Percentiles rank a stretch among this genome's conserved stretches.
phyloP scores from a whole-genome alignment of 2,113 vertebrate species.

The Gasterosteus nipponicus region DNA sequence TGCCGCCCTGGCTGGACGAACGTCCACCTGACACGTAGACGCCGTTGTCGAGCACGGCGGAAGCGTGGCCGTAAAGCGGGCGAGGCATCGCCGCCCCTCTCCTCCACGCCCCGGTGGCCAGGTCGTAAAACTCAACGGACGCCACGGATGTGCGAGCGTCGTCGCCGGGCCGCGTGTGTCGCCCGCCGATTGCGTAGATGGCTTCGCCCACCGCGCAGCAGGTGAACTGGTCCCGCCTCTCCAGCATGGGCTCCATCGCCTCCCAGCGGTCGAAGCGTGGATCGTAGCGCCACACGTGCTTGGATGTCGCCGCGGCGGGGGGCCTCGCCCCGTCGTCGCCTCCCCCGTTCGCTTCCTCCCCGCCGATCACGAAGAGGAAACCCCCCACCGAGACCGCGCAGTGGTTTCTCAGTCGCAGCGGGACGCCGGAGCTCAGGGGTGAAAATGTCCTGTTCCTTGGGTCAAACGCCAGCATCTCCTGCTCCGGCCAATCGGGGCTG shows the following conservation, averaged over 20 bases:
- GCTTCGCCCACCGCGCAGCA: conserved; percentile 84
- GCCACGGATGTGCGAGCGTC: conserved; percentile 69
- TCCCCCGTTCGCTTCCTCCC: conserved; percentile 84
- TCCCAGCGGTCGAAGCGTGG: conserved; percentile 90
- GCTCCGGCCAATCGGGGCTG: conserved; percentile 75
- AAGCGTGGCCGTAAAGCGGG: conserved; percentile 87
- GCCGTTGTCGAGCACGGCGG: conserved; percentile 78
- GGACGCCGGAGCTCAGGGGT: conserved; percentile 75
- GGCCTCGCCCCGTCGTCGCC: conserved; percentile 53
- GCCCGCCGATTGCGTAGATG: conserved; percentile 89
- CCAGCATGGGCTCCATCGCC: conserved; percentile 82
- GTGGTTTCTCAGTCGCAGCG: conserved; percentile 82
- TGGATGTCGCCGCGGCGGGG: conserved; percentile 63
- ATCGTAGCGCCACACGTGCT: conserved; percentile 89
- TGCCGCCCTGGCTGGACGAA: conserved; percentile 33
- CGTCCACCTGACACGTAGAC: conserved; percentile 91
- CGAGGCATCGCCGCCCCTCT: conserved; percentile 79
- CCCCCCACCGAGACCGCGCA: conserved; percentile 88
- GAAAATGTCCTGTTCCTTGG: conserved; percentile 83
- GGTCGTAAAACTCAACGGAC: conserved; percentile 89
- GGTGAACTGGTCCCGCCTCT: conserved; percentile 88
- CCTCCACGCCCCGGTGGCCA: conserved; percentile 85
- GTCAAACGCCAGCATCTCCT: conserved; percentile 85
- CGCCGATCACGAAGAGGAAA: conserved; percentile 92
- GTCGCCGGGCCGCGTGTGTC: conserved; percentile 59